phyloP scores from a whole-genome alignment of 2,113 vertebrate species.

The Myotis brandtii region DNA sequence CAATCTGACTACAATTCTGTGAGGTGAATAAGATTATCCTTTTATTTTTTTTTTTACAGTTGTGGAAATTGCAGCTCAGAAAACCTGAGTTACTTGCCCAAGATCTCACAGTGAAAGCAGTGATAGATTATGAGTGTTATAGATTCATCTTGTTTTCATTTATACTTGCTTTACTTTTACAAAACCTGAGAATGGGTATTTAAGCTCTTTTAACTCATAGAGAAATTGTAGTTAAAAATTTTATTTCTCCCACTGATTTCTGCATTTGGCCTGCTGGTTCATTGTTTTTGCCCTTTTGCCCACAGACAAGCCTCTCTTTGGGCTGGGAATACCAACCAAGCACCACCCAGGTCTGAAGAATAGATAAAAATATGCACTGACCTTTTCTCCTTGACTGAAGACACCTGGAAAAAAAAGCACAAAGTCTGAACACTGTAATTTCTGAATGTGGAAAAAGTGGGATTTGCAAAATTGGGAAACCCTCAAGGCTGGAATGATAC shows the following conservation, averaged over 20 bases:
- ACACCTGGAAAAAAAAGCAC: constrained; percentile 57
- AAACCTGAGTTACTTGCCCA: neutral
- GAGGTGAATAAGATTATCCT: neutral
- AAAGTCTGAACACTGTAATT: constrained; percentile 44
- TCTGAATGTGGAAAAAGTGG: neutral
- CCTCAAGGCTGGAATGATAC: neutral
- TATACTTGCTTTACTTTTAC: neutral
- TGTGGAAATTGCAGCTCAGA: neutral
- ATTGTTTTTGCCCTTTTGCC: neutral
- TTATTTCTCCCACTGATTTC: neutral
- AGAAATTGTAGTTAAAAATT: neutral
- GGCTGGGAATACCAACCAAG: neutral
- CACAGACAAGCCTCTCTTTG: neutral
- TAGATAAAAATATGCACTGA: constrained; percentile 59
- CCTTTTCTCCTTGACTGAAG: constrained; percentile 73
- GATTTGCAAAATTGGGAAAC: neutral
- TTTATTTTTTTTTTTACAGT: neutral
- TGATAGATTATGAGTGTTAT: neutral
- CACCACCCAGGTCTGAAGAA: neutral
- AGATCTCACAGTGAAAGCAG: neutral
- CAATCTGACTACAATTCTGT: neutral
- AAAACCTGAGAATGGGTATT: neutral
- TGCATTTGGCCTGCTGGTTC: neutral
- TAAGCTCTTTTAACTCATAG: neutral
- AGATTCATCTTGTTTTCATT: neutral